Base-by-base conservation (phyloP, 2,888 invertebrate genomes). In the Diarsia brunnea region DNA sequence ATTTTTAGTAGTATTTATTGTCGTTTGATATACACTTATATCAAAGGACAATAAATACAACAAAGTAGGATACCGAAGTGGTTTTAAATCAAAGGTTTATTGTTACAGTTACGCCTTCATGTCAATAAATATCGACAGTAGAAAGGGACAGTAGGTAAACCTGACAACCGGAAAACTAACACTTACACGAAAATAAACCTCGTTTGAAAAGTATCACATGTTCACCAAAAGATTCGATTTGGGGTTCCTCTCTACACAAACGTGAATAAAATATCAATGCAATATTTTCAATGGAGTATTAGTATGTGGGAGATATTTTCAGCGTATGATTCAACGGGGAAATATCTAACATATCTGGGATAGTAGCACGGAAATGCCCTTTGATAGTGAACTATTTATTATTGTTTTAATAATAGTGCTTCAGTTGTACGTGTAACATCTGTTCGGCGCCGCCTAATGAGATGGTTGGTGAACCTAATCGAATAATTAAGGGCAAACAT, bases 361-460 rank as follows among this genome's bases (percentile, higher is more conserved):
- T 43, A 72, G 47, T 53, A 60, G 49, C 58, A 80, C 43, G 61
- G 65, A 47, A 85, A 75, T 67, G 43, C 72, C 72, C 72, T 78
- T 83, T 78, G 67, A 86, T 75, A 65, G 65, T 65, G 31, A 24
- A 73, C 51, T 51, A 38, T 72, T 67, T 82, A 55, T 63, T 79
- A 58, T 69, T 76, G 61, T 69, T 64, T 71, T 83, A 73, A 38
- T 75, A 73, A 60, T 65, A 75, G 51, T 70, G 16, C 60, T 55
- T 24, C 69, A 69, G 69, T 82, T 55, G 31, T 65, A 75, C 31
- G 19, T 66, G 51, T 72, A 76, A 66, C 69, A 75, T 83, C 63
- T 86, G 75, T 47, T 61, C 14, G 4, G n/a, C n/a, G 7, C 45
- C 65, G 63, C 65, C 31, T 43, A 45, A 55, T 64, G 27, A 47